Evolutionary conservation across 2,113 vertebrate genomes (phyloP), one percentile per base, ranked within the genome.

Genomic region (Ovibos moschatus): DNA sequence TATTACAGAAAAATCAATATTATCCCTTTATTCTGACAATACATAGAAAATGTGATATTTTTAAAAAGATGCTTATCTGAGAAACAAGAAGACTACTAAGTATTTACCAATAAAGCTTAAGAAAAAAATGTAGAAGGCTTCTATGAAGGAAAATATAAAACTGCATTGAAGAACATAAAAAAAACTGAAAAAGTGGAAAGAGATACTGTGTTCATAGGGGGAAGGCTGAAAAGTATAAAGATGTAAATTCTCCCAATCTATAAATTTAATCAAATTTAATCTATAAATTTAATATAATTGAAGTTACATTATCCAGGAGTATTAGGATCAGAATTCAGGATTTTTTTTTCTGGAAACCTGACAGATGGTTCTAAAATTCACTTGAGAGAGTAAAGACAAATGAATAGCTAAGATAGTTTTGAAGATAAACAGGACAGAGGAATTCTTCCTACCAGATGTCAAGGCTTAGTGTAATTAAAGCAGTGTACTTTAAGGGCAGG

Each of bases 281-380:
- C 89, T 83, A 6, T 64, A 87, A 87, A 51, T 78, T 57, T 93
- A 90, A 95, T 16, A 25, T 45, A 58, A 93, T 67, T 83, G 4
- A 17, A 64, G 17, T 84, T 84, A 84, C 6, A 28, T 81, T 81
- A 88, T 45, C 10, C 47, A 60, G 1, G 19, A 92, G 53, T 2
- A 17, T 62, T 82, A 71, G 60, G 82, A 6, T 94, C 36, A 83
- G 45, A 93, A 43, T 88, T 58, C 47, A 40, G 25, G 36, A 89
- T 55, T 13, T 64, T 94, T 94, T 94, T 95, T 87, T 64, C 60
- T 95, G 53, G 33, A 93, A 95, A 96, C 55, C 83, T 93, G 74
- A 92, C 25, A 86, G 82, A 45, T 83, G 16, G 33, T 87, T 93
- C n/a, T 83, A 76, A 83, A 93, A 87, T 76, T 89, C 64, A 47